These are phyloP conservation scores for Cydia amplana DNA, from an alignment of 1,140 invertebrate genomes.

Conservation along the genomic window DNA sequence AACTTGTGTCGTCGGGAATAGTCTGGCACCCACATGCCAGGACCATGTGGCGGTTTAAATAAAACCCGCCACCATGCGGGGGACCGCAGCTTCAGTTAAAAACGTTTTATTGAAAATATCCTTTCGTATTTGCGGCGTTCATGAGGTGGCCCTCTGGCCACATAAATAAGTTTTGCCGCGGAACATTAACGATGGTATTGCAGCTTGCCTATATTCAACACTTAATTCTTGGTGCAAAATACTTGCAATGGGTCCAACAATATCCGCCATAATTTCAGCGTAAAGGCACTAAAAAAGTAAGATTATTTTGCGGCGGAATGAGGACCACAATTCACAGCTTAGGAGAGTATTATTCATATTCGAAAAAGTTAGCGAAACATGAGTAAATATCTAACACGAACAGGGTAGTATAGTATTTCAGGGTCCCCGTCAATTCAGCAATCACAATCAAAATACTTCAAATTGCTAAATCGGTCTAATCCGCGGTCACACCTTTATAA, in stretches of 20 bases:
- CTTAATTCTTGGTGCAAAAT: background rate
- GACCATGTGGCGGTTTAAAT: constrained; percentile 29
- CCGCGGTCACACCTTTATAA: background rate
- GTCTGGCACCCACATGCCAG: constrained; percentile 27
- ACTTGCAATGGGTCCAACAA: background rate
- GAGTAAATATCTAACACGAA: too few relatives aligned
- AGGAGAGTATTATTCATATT: too few relatives aligned
- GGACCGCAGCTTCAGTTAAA: constrained; percentile 31
- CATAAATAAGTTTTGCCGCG: constrained; percentile 18
- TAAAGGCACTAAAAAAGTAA: background rate
- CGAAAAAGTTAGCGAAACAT: too few relatives aligned
- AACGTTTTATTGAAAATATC: constrained; percentile 30
- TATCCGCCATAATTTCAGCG: background rate
- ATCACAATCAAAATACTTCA: background rate
- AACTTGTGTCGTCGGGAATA: constrained; percentile 23
- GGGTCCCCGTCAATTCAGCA: background rate
- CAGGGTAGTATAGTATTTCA: too few relatives aligned
- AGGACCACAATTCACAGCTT: too few relatives aligned
- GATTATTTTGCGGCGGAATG: too few relatives aligned
- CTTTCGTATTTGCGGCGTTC: constrained; percentile 25
- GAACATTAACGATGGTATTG: background rate
- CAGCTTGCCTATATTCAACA: background rate
- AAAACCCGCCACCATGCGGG: constrained; percentile 26
- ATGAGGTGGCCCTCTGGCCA: background rate
- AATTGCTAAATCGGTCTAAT: constrained; percentile 8